Evolutionary conservation across 2,888 invertebrate genomes (phyloP).

Genomic region (Cataglyphis albicans): DNA sequence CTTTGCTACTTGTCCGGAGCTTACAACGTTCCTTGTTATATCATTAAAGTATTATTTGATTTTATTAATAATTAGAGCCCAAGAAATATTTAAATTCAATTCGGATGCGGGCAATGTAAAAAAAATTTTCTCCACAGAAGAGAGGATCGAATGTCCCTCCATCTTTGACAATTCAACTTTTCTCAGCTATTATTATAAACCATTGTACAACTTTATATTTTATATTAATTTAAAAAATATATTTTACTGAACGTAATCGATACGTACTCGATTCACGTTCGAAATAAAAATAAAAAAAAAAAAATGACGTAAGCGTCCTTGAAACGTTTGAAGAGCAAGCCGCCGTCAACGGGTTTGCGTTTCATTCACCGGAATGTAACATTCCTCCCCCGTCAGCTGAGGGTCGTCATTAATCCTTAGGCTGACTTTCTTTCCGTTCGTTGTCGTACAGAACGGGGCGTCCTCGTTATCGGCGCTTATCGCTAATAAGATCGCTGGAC

Average conservation of each 20-base stretch:
- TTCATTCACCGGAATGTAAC: conserved; percentile 38
- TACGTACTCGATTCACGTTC: not conserved
- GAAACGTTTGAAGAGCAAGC: not conserved
- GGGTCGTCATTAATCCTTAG: conserved; percentile 59
- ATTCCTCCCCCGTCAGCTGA: conserved; percentile 22
- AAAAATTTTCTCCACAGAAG: not conserved
- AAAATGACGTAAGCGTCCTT: not conserved
- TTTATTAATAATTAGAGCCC: conserved; percentile 66
- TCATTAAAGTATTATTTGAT: conserved; percentile 67
- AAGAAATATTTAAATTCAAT: conserved; percentile 71
- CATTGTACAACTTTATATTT: not conserved
- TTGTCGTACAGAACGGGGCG: conserved; percentile 80
- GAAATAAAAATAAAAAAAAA: conserved; percentile 2
- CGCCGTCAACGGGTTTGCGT: not conserved
- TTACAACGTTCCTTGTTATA: conserved; percentile 57
- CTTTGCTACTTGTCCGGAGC: conserved; percentile 15
- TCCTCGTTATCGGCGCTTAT: conserved; percentile 83
- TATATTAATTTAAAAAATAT: not conserved
- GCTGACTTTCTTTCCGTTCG: conserved; percentile 69
- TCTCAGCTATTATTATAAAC: not conserved
- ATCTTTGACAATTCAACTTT: not conserved
- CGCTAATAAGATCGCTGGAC: conserved; percentile 85
- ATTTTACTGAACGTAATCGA: not conserved
- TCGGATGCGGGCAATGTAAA: conserved; percentile 59
- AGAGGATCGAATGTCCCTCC: too few species aligned